phyloP scores from a whole-genome alignment of 2,113 vertebrate species.

The Macquaria ambigua region DNA sequence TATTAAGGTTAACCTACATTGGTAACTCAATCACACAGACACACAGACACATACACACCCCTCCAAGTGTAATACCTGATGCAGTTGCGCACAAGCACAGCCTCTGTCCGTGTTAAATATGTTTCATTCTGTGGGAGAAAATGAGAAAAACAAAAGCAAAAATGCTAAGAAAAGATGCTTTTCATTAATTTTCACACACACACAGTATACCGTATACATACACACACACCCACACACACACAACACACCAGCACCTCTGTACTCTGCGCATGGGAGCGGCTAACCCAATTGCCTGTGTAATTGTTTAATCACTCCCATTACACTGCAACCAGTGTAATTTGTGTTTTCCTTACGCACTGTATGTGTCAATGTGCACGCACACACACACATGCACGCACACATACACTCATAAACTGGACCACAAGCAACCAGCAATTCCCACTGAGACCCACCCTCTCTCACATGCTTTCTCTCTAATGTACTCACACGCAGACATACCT shows the following conservation, averaged over 20 bases:
- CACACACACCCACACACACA: conserved; percentile 22
- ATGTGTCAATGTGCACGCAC: conserved; percentile 19
- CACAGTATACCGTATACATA: background rate
- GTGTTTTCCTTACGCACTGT: conserved; percentile 66
- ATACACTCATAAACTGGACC: conserved; percentile 38
- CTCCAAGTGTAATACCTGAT: conserved; percentile 36
- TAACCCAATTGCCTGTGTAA: conserved; percentile 84
- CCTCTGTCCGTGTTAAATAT: conserved; percentile 31
- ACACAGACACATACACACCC: conserved; percentile 36
- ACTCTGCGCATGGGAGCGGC: conserved; percentile 64
- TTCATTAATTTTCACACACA: conserved; percentile 41
- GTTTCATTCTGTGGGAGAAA: conserved; percentile 28
- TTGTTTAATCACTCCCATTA: conserved; percentile 85
- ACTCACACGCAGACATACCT: conserved; percentile 29
- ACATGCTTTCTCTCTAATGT: conserved; percentile 9
- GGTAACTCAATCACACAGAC: conserved; percentile 65
- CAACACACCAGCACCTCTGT: conserved; percentile 58
- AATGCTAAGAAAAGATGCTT: background rate
- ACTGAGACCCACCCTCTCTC: conserved; percentile 23
- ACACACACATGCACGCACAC: background rate
- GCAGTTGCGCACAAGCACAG: conserved; percentile 48
- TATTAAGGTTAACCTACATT: conserved; percentile 68
- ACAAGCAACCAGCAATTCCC: conserved; percentile 43
- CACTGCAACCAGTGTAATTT: conserved; percentile 80
- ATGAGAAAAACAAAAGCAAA: conserved; percentile 13